These are phyloP conservation scores for Cephus pygmeus DNA, from an alignment of 2,888 invertebrate species.

Conservation along the genomic window DNA sequence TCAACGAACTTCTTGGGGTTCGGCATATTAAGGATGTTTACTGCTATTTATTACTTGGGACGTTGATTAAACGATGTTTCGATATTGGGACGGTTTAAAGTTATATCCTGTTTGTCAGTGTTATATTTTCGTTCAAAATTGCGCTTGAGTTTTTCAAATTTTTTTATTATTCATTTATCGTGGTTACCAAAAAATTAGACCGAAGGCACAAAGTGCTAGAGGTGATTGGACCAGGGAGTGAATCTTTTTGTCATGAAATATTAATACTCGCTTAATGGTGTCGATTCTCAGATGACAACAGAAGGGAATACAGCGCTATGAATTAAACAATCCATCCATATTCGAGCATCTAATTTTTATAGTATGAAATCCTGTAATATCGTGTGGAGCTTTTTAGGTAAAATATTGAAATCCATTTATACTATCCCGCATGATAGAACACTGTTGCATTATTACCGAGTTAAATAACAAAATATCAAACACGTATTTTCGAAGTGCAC, in stretches of 20 bases:
- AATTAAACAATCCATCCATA: background rate
- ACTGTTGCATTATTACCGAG: background rate
- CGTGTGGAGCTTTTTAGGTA: too few relatives aligned
- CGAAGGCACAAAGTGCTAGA: constrained; percentile 44
- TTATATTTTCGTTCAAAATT: constrained; percentile 36
- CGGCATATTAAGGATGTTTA: background rate
- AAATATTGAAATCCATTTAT: too few relatives aligned
- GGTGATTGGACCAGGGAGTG: constrained; percentile 32
- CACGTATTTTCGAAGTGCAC: background rate
- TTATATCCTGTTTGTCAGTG: constrained; percentile 21
- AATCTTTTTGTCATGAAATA: background rate
- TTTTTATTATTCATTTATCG: constrained; percentile 44
- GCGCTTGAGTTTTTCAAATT: constrained; percentile 21
- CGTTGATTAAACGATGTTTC: background rate
- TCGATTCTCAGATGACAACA: background rate
- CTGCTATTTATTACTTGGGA: background rate
- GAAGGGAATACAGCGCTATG: background rate
- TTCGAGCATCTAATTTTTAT: too few relatives aligned
- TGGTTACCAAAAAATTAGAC: constrained; percentile 36
- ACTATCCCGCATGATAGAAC: too few relatives aligned
- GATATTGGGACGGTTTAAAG: background rate
- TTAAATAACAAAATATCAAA: background rate
- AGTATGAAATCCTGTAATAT: too few relatives aligned
- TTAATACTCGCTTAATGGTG: background rate
- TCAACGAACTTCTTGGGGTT: background rate